phyloP scores from a whole-genome alignment of 2,113 vertebrate genomes.

The Mesoclemmys tuberculata region DNA sequence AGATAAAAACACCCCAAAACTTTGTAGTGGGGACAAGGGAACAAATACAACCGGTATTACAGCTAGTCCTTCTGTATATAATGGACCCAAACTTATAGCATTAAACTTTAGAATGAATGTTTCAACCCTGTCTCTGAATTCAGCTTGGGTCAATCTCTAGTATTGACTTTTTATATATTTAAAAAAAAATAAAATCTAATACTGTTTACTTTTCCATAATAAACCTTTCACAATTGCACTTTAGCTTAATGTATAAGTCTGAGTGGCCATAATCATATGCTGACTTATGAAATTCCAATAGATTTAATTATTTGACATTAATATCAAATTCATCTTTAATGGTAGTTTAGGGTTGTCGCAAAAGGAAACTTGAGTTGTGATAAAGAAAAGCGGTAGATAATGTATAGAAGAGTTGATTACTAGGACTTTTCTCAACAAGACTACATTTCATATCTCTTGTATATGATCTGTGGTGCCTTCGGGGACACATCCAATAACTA shows the following conservation, averaged over 20 bases:
- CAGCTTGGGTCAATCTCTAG: no score
- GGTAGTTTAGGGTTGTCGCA: not conserved
- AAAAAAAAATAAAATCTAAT: no score
- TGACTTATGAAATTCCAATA: not conserved
- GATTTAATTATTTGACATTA: not conserved
- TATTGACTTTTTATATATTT: no score
- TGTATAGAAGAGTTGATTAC: conserved; percentile 8
- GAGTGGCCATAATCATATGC: not conserved
- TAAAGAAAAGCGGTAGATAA: not conserved
- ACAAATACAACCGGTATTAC: not conserved
- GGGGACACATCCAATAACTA: conserved; percentile 25
- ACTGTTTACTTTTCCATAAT: not conserved
- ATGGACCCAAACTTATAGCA: not conserved
- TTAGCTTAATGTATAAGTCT: not conserved
- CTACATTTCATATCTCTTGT: conserved; percentile 26
- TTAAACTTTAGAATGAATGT: not conserved
- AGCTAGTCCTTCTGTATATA: not conserved
- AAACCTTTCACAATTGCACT: not conserved
- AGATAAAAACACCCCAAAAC: not conserved
- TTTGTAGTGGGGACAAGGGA: not conserved
- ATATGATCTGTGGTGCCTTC: conserved; percentile 27
- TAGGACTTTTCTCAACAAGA: not conserved
- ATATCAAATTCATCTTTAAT: not conserved
- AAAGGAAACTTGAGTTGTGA: not conserved
- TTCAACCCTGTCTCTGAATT: not conserved